Percentiles rank a stretch among this genome's conserved stretches.
phyloP scores from a whole-genome alignment of 2,888 invertebrate genomes.

The Synanthedon vespiformis region DNA sequence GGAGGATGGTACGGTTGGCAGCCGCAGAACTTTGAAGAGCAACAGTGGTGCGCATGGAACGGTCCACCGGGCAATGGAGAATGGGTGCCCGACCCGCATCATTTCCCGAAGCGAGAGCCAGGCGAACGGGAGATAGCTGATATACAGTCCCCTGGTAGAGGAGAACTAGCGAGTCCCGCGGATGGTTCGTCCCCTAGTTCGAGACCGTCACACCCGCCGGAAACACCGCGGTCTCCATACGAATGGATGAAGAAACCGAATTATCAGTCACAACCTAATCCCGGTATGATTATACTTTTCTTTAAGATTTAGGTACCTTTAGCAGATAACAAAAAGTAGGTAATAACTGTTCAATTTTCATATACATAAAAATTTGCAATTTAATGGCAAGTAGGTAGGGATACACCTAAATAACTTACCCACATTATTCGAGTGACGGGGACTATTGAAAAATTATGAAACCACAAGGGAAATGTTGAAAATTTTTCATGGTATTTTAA shows the following conservation, averaged over 20 bases:
- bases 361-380: too few relatives aligned
- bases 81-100: slow-evolving; percentile 62
- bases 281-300: slow-evolving; percentile 68
- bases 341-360: too few relatives aligned
- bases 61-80: slow-evolving; percentile 58
- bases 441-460: too few relatives aligned
- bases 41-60: slow-evolving; percentile 70
- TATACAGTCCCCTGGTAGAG: slow-evolving; percentile 60
- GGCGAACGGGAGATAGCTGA: slow-evolving; percentile 54
- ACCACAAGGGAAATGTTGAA: too few relatives aligned
- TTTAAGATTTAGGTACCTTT: too few relatives aligned
- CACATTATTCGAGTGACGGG: too few relatives aligned
- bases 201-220: slow-evolving; percentile 69
- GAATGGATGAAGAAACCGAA: slow-evolving; percentile 95
- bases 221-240: slow-evolving; percentile 83
- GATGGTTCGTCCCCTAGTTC: slow-evolving; percentile 61
- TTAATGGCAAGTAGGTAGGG: too few relatives aligned
- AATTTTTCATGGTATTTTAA: too few relatives aligned
- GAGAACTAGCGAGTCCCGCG: slow-evolving; percentile 69
- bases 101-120: slow-evolving; percentile 56
- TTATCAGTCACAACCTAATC: slow-evolving; percentile 86
- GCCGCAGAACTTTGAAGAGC: slow-evolving; percentile 67
- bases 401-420: too few relatives aligned
- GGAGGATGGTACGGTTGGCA: slow-evolving; percentile 66
- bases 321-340: too few relatives aligned